phyloP scores from a whole-genome alignment of 2,888 invertebrate species.

The Trileptium ribeirensis region DNA sequence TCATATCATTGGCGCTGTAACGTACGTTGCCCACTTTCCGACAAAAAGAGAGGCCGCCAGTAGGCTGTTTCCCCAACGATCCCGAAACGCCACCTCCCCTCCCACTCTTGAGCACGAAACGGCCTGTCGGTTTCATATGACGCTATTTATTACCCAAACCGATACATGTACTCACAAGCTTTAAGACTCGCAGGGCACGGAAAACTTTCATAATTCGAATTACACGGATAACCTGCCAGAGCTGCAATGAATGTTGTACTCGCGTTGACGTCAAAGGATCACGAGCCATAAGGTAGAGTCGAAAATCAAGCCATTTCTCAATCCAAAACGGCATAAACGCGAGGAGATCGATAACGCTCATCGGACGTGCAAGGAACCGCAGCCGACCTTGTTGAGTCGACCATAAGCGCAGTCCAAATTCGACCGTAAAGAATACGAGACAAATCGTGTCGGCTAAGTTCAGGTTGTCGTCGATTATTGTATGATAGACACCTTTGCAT shows the following conservation, averaged over 20 bases:
- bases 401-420: background rate
- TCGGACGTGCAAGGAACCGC: background rate
- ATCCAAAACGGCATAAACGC: constrained; percentile 10
- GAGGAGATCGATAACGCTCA: constrained; percentile 14
- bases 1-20: no score
- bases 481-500: background rate
- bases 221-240: background rate
- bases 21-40: no score
- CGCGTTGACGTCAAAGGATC: background rate
- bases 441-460: background rate
- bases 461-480: background rate
- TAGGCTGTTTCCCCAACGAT: no score
- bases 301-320: background rate
- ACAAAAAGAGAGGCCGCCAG: no score
- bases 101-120: no score
- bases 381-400: background rate
- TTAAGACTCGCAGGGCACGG: constrained; percentile 8
- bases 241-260: background rate
- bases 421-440: background rate
- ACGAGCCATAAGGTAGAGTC: no score
- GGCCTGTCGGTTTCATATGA: no score
- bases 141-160: no score
- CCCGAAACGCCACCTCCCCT: no score
- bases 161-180: background rate
- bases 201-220: constrained; percentile 16